Base-by-base conservation (phyloP, 2,113 vertebrate species). In the Stercorarius parasiticus region DNA sequence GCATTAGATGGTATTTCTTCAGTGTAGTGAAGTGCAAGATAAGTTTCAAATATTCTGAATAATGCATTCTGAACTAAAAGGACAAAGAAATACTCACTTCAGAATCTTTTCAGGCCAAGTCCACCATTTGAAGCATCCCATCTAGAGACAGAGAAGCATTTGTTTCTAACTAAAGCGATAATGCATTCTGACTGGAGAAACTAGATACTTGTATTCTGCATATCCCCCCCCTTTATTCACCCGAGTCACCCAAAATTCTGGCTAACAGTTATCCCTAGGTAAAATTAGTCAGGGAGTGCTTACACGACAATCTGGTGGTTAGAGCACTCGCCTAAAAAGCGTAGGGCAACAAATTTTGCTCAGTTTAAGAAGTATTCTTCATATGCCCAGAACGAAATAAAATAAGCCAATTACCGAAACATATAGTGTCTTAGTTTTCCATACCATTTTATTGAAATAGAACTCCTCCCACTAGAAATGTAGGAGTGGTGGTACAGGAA, bases 401-500 rank as follows among this genome's bases (percentile, higher is more conserved):
- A 78, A 22, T 34, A 20, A 62, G 19, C 18, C 5, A 47, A 34
- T 67, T 55, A 26, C 7, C 6, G 42, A 72, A 67, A 43, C 7
- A 26, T 38, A 34, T 5, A 16, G 5, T 61, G 15, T 13, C 17
- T 77, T 59, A 43, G 13, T 61, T 81, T 77, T 71, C 23, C 17
- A 6, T 43, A 49, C 13, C 5, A 15, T 77, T 71, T 66, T 61
- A 5, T 42, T 52, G 21, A 53, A 64, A 64, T 21, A 36, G 15
- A 80, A 56, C 47, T 36, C 23, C 16, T 65, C 22, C 10, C 16
- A 76, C 45, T 65, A 53, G 74, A 88, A 84, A 42, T 29, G 13
- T 65, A 53, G 32, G 15, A 59, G 22, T 30, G 1, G 0, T 1
- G 0, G n/a, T 7, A 71, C 14, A 42, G 36, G 56, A 45, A 71